phyloP scores from a whole-genome alignment of 1,140 invertebrate species.

The Diprion similis region DNA sequence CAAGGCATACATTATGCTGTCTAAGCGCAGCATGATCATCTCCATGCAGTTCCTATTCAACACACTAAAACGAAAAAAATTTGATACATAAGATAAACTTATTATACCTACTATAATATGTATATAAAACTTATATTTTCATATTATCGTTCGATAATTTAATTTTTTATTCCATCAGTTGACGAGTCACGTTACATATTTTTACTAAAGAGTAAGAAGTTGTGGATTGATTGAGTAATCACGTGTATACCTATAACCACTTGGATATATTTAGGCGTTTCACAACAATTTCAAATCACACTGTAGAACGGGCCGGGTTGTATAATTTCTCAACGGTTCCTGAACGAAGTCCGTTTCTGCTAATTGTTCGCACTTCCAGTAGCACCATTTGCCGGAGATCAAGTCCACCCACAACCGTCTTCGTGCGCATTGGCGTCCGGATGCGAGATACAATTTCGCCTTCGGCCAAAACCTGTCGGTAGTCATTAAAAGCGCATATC shows the following conservation, averaged over 20 bases:
- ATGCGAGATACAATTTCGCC: neutral
- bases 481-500: too few species aligned
- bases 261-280: neutral
- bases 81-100: neutral
- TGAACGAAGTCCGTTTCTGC: neutral
- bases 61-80: neutral
- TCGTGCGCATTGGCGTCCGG: neutral
- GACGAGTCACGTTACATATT: too few species aligned
- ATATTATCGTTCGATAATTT: neutral
- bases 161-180: neutral
- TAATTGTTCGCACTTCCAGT: neutral
- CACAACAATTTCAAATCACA: neutral
- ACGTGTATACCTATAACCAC: too few species aligned
- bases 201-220: too few species aligned
- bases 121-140: conserved; percentile 3
- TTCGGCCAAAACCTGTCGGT: neutral
- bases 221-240: too few species aligned
- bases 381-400: neutral
- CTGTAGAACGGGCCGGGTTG: neutral
- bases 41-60: too few species aligned
- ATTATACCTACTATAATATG: neutral
- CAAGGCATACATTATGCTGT: neutral
- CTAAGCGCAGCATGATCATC: neutral
- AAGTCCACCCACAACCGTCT: neutral
- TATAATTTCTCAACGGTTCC: neutral